Evolutionary conservation across 2,113 vertebrate genomes (phyloP).

Genomic region (Nothocercus julius): DNA sequence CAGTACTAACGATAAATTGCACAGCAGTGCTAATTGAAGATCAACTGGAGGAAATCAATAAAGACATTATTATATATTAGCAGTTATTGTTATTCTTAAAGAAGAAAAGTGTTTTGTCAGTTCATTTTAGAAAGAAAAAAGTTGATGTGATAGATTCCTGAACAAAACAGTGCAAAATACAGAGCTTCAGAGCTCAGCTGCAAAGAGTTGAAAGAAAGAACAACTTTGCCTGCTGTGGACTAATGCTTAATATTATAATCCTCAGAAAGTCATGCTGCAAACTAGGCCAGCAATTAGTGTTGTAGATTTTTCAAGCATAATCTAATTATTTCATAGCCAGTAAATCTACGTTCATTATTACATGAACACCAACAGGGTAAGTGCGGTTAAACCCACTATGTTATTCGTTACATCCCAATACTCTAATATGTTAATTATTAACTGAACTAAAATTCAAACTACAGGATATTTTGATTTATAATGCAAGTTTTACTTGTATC

Average conservation of each 20-base stretch:
- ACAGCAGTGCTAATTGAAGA: conserved; percentile 19
- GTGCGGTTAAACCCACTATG: not conserved
- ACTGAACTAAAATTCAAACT: not conserved
- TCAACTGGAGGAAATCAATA: conserved; percentile 11
- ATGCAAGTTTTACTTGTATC: not conserved
- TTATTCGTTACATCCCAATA: not conserved
- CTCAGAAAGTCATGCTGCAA: not conserved
- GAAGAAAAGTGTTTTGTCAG: not conserved
- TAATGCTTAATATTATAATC: not conserved
- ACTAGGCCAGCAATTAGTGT: not conserved
- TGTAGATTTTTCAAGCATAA: not conserved
- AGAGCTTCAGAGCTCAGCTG: not conserved
- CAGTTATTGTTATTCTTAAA: not conserved
- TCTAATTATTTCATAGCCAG: not conserved
- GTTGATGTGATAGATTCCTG: not conserved
- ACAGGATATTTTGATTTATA: not conserved
- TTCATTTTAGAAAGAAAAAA: not conserved
- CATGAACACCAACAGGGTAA: not conserved
- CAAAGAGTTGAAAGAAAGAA: not conserved
- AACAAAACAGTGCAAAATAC: not conserved
- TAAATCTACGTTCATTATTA: not conserved
- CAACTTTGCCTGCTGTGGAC: not conserved
- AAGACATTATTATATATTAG: not conserved
- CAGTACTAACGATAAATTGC: not conserved
- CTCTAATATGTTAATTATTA: not conserved